These are phyloP conservation scores for Anarrhichthys ocellatus DNA, from an alignment of 2,113 vertebrate genomes.

Conservation along the genomic window DNA sequence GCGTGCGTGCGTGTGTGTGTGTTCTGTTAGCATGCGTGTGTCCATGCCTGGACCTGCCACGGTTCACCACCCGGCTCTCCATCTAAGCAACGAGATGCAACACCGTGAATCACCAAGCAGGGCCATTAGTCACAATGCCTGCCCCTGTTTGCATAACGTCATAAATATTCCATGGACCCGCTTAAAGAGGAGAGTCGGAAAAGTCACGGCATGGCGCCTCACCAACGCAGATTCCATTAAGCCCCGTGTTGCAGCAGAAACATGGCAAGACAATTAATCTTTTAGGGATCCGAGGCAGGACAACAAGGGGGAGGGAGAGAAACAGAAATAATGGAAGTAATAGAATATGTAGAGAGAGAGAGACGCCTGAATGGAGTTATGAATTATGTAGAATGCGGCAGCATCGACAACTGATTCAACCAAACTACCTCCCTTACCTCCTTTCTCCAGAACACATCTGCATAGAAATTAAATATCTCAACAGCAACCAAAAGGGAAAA, in stretches of 20 bases:
- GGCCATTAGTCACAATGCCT: slow-evolving; percentile 65
- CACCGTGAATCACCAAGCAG: slow-evolving; percentile 70
- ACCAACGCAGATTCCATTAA: slow-evolving; percentile 74
- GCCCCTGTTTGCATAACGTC: slow-evolving; percentile 69
- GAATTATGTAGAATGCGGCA: slow-evolving; percentile 64
- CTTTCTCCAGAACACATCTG: slow-evolving; percentile 26
- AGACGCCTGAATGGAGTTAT: slow-evolving; percentile 57
- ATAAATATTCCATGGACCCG: slow-evolving; percentile 77
- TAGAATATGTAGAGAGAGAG: slow-evolving; percentile 50
- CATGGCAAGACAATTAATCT: slow-evolving; percentile 75
- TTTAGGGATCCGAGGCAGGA: slow-evolving; percentile 62
- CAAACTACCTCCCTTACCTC: slow-evolving; percentile 29
- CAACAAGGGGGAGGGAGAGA: slow-evolving; percentile 21
- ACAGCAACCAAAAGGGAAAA: slow-evolving; percentile 18
- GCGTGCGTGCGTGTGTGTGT: slow-evolving; percentile 6
- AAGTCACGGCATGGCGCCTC: slow-evolving; percentile 58
- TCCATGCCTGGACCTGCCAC: slow-evolving; percentile 30
- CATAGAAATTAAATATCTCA: slow-evolving; percentile 41
- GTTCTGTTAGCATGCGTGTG: background rate
- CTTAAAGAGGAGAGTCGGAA: slow-evolving; percentile 53
- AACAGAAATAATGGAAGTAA: slow-evolving; percentile 51
- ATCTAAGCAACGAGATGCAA: slow-evolving; percentile 50
- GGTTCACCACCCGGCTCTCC: slow-evolving; percentile 35
- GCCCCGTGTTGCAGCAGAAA: slow-evolving; percentile 63
- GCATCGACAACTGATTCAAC: slow-evolving; percentile 39